Percentiles rank a stretch among this genome's conserved stretches.
Evolutionary conservation across 2,888 invertebrate species (phyloP).

Genomic region (Fissipunctia ypsillon): DNA sequence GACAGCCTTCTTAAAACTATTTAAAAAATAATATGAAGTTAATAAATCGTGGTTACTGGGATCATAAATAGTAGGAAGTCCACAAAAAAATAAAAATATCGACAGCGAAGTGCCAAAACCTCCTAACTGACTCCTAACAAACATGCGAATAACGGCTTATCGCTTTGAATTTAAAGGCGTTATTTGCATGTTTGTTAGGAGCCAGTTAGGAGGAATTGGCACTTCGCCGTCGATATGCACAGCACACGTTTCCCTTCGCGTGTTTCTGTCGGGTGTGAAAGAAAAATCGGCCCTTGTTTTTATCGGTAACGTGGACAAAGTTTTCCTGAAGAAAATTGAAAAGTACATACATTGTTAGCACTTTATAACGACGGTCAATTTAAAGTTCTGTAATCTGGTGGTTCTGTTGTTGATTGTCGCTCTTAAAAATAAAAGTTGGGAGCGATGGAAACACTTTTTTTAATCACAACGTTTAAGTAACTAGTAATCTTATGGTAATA

Average conservation of each 20-base stretch:
- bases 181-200: no score
- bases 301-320: slow-evolving; percentile 40
- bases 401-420: slow-evolving; percentile 15
- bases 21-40: no score
- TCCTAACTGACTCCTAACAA: no score
- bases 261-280: slow-evolving; percentile 21
- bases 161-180: no score
- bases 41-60: no score
- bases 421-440: slow-evolving; percentile 17
- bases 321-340: slow-evolving; percentile 52
- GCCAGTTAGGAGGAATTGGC: no score
- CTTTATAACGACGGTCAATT: slow-evolving; percentile 37
- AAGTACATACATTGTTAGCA: slow-evolving; percentile 46
- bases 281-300: slow-evolving; percentile 51
- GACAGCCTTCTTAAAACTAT: no score
- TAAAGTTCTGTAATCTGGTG: slow-evolving; percentile 31
- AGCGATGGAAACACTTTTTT: not conserved
- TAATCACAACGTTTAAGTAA: not conserved
- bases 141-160: no score
- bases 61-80: not conserved
- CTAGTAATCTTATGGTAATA: no score
- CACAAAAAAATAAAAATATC: slow-evolving; percentile 17
- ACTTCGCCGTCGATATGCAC: no score
- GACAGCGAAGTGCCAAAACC: no score
- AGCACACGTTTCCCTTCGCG: not conserved